Evolutionary conservation across 2,797 vertebrate species (phyloP).

Genomic region (Gila robusta): DNA sequence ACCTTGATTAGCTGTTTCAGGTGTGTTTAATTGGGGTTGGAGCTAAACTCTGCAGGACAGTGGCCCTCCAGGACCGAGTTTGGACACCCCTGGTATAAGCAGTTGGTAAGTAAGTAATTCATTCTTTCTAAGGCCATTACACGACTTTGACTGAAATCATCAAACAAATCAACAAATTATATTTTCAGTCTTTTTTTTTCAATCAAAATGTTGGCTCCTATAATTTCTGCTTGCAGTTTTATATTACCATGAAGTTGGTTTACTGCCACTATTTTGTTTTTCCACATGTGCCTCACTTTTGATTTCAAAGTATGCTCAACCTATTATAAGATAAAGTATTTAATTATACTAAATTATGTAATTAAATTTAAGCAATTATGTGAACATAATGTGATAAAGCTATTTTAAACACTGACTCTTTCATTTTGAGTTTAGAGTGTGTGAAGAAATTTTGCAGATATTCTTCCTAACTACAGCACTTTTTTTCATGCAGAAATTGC

Average conservation of each 20-base stretch:
- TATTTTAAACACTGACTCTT: background rate
- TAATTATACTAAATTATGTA: background rate
- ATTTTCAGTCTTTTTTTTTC: background rate
- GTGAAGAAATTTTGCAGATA: background rate
- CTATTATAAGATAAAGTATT: background rate
- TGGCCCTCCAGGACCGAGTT: too few relatives aligned
- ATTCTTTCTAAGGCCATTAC: too few relatives aligned
- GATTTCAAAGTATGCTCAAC: background rate
- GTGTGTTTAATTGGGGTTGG: too few relatives aligned
- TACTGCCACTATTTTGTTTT: background rate
- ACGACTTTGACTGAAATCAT: background rate
- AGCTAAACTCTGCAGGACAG: too few relatives aligned
- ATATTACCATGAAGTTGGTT: background rate
- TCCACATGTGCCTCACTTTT: background rate
- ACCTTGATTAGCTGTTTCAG: too few relatives aligned
- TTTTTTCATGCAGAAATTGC: slow-evolving; percentile 73
- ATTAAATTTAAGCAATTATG: background rate
- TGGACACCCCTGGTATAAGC: too few relatives aligned
- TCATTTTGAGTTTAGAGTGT: background rate
- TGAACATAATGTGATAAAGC: background rate
- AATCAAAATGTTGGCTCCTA: background rate
- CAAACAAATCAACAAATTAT: background rate
- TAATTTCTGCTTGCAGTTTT: slow-evolving; percentile 2
- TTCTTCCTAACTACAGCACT: background rate
- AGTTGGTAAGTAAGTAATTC: background rate